A percentile compares a stretch with the other conserved stretches of the same genome.
phyloP scores from a whole-genome alignment of 2,888 invertebrate genomes.

The Cyaniris semiargus region DNA sequence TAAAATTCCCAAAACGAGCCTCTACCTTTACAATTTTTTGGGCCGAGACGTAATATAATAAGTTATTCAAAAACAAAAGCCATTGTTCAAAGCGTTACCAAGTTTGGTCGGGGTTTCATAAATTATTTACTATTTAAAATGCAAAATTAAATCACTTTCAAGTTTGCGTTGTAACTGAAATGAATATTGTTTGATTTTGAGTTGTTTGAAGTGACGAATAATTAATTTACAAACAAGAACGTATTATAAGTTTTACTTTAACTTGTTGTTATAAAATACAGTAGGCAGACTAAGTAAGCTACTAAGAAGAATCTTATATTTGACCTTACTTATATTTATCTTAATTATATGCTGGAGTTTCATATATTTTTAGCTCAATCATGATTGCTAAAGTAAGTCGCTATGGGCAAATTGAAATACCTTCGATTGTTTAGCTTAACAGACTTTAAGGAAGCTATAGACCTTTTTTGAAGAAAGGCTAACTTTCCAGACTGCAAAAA shows the following conservation, averaged over 20 bases:
- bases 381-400: not conserved
- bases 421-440: not conserved
- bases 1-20: not conserved
- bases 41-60: slow-evolving; percentile 16
- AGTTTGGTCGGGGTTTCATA: slow-evolving; percentile 20
- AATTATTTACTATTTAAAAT: slow-evolving; percentile 19
- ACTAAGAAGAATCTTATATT: too few species aligned
- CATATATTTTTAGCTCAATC: too few species aligned
- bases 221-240: not conserved
- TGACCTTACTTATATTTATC: too few species aligned
- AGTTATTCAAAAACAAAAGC: slow-evolving; percentile 26
- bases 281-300: too few species aligned
- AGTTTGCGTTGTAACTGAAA: slow-evolving; percentile 12
- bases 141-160: slow-evolving; percentile 23
- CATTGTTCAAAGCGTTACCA: slow-evolving; percentile 25
- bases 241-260: not conserved
- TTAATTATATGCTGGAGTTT: too few species aligned
- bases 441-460: too few species aligned
- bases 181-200: slow-evolving; percentile 1
- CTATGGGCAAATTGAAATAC: not conserved
- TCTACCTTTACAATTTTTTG: slow-evolving; percentile 22
- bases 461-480: not conserved
- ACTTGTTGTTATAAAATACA: too few species aligned
- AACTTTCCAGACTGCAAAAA: not conserved
- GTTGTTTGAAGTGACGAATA: not conserved